Percentiles rank a stretch among this genome's conserved stretches.
Conservation (phyloP, 2,888 invertebrate genomes). For the Lasioglossum villosulum region DNA sequence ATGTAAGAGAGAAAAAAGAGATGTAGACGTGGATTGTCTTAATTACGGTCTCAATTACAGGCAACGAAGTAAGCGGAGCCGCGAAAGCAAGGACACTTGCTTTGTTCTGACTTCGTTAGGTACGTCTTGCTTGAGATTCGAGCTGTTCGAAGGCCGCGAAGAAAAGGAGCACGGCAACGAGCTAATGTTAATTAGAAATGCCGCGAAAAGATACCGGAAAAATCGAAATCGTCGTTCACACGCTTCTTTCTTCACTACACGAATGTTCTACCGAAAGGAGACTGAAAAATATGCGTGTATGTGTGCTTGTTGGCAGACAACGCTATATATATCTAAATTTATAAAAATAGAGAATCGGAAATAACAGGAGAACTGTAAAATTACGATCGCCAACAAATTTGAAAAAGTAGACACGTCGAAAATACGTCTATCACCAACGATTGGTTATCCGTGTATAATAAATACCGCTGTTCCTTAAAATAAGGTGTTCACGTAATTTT, state of each 20-base stretch:
- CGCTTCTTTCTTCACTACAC: neutral
- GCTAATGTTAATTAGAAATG: slow-evolving; percentile 8
- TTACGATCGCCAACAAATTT: no score
- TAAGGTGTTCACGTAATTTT: neutral
- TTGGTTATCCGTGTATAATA: no score
- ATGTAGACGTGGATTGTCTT: neutral
- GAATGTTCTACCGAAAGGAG: neutral
- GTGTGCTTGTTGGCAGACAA: no score
- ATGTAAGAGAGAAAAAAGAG: neutral
- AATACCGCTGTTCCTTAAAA: no score
- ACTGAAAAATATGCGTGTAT: neutral
- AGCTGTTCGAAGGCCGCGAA: neutral
- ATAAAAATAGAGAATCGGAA: no score
- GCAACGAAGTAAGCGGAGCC: slow-evolving; percentile 31
- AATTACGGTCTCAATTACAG: slow-evolving; percentile 56
- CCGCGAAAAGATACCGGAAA: neutral
- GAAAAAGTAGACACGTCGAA: no score
- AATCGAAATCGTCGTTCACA: slow-evolving; percentile 10
- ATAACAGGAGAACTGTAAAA: no score
- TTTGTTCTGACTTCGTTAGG: slow-evolving; percentile 57
- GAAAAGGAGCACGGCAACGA: neutral
- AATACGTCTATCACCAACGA: no score
- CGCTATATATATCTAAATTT: no score
- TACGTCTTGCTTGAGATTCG: slow-evolving; percentile 28
- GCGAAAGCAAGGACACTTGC: slow-evolving; percentile 45